Percentiles rank a stretch among this genome's conserved stretches.
Conservation (phyloP, 2,797 vertebrate genomes). For the Lutjanus argentimaculatus region DNA sequence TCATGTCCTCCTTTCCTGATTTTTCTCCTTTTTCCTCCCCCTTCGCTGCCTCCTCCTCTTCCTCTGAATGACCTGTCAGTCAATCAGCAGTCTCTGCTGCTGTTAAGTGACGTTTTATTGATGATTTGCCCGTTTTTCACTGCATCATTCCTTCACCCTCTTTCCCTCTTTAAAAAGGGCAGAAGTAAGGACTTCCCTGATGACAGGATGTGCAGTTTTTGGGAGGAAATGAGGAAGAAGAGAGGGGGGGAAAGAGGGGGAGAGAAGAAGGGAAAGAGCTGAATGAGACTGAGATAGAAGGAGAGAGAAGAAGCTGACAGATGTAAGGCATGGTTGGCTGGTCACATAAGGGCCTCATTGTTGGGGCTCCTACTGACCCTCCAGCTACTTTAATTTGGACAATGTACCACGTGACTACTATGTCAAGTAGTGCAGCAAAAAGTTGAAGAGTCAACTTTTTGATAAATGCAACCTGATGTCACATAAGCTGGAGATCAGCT, state of each 20-base stretch:
- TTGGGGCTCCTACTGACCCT: not conserved
- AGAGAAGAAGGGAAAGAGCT: not conserved
- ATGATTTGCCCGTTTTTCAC: conserved; percentile 14
- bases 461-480: too few relatives aligned
- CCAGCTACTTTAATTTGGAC: not conserved
- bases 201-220: conserved; percentile 64
- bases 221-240: not conserved
- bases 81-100: conserved; percentile 43
- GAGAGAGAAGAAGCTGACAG: not conserved
- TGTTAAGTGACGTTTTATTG: conserved; percentile 34
- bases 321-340: not conserved
- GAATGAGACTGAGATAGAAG: not conserved
- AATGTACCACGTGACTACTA: not conserved
- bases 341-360: not conserved
- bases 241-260: not conserved
- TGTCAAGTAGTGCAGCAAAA: not conserved
- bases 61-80: conserved; percentile 45
- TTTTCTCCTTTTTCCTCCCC: not conserved
- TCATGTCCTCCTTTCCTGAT: not conserved
- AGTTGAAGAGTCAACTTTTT: too few relatives aligned
- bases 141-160: conserved; percentile 1
- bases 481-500: too few relatives aligned
- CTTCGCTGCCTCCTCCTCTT: not conserved
- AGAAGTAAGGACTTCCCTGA: conserved; percentile 68
- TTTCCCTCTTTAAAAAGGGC: conserved; percentile 45